Evolutionary conservation across 2,888 invertebrate species (phyloP), one percentile per base, ranked within the genome.

Genomic region (Rhogogaster chlorosoma): DNA sequence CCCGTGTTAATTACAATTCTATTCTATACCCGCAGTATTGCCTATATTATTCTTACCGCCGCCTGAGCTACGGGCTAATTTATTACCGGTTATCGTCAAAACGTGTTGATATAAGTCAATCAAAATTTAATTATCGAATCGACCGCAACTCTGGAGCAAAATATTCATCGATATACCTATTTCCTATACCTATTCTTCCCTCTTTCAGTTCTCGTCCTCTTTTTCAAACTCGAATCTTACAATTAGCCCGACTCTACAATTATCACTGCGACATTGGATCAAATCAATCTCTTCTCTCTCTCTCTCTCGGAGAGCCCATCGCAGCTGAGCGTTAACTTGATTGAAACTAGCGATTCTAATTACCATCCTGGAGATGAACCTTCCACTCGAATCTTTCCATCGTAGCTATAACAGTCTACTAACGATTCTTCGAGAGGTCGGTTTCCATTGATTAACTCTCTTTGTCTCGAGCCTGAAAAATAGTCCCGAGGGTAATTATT

Each of bases 1-100:
- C 83, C 53, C 36, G 53, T 22, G 61, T 78, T 84, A 84, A 84
- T 84, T 80, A 84, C 75, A 26, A 78, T 57, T 73, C 84, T 75
- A 53, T 75, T 77, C 75, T 84, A 57, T 75, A 18, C 12, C 7
- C 12, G 15, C 2, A 10, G 3, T 22, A 61, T 77, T 53, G 32
- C 18, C 36, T 61, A 22, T 64, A 49, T 67, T 67, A 22, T 42
- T 42, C 22, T 73, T 73, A 18, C 42, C 22, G 38, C n/a, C n/a
- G 22, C 2, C 12, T 73, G 7, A 9, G 73, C 9, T 1, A 22
- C 12, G 29, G 12, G 38, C 5, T 73, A 45, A 73, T 73, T 73
- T 42, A 73, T 73, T 10, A 73, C 15, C 73, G 73, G 45, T 73
- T 45, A 22, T 73, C 45, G 26, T 49, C 29, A 77, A 49, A 29